A percentile compares a stretch with the other conserved stretches of the same genome.
phyloP scores from a whole-genome alignment of 2,797 vertebrate species.

The Pipistrellus pipistrellus region DNA sequence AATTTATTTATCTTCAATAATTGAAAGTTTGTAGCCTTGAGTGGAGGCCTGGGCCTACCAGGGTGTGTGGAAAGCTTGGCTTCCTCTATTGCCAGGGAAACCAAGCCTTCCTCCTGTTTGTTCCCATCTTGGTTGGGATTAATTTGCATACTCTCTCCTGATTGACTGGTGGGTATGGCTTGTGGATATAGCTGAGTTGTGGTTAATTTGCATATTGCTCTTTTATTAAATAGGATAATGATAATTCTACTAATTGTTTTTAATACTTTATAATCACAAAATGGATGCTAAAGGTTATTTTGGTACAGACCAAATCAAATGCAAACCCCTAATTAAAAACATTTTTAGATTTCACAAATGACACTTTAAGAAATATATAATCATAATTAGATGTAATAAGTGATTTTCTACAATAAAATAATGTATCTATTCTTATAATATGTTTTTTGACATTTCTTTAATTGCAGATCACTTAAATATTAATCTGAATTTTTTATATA shows the following conservation, averaged over 20 bases:
- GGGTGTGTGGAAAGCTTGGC: no score
- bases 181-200: no score
- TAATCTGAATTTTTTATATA: not conserved
- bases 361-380: not conserved
- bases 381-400: not conserved
- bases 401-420: conserved; percentile 4
- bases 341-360: not conserved
- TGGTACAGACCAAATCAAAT: not conserved
- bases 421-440: not conserved
- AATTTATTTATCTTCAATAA: no score
- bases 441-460: not conserved
- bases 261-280: not conserved
- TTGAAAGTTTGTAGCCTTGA: no score
- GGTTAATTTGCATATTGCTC: no score
- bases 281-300: not conserved
- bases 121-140: no score
- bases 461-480: not conserved
- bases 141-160: no score
- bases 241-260: not conserved
- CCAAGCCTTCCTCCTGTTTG: no score
- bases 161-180: no score
- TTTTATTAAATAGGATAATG: no score
- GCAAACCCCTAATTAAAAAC: not conserved
- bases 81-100: no score
- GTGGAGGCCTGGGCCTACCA: no score